Percentiles rank a stretch among this genome's conserved stretches.
Conservation (phyloP, 2,113 vertebrate genomes). For the Anarrhichthys ocellatus region DNA sequence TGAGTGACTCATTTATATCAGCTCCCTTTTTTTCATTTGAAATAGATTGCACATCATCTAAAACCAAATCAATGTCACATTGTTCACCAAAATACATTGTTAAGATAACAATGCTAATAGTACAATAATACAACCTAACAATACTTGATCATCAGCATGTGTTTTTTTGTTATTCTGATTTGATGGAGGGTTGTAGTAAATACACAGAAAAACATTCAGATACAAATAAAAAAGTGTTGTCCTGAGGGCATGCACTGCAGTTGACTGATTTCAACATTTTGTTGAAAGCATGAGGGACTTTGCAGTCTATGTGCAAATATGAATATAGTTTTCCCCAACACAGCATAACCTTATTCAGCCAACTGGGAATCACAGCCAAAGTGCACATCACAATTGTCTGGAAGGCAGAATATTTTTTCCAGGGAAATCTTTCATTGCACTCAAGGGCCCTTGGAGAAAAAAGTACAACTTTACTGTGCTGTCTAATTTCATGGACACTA, state of each 20-base stretch:
- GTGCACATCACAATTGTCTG: conserved; percentile 48
- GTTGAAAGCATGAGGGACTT: neutral
- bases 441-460: conserved; percentile 35
- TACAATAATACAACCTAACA: neutral
- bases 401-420: conserved; percentile 32
- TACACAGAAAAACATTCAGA: neutral
- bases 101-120: neutral
- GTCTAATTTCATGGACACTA: conserved; percentile 40
- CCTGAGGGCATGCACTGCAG: neutral
- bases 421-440: conserved; percentile 40
- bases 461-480: conserved; percentile 10
- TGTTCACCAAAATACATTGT: neutral
- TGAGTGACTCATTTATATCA: neutral
- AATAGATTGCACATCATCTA: neutral
- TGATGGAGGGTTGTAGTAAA: neutral
- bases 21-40: neutral
- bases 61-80: neutral
- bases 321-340: conserved; percentile 10
- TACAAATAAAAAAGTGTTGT: neutral
- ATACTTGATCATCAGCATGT: neutral
- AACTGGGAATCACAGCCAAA: conserved; percentile 43
- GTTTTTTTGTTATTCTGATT: too few relatives aligned
- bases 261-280: conserved; percentile 25
- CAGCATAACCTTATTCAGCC: conserved; percentile 4
- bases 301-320: conserved; percentile 8